Base-by-base conservation (phyloP, 2,888 invertebrate genomes). In the Hirtodrosophila alboralis region DNA sequence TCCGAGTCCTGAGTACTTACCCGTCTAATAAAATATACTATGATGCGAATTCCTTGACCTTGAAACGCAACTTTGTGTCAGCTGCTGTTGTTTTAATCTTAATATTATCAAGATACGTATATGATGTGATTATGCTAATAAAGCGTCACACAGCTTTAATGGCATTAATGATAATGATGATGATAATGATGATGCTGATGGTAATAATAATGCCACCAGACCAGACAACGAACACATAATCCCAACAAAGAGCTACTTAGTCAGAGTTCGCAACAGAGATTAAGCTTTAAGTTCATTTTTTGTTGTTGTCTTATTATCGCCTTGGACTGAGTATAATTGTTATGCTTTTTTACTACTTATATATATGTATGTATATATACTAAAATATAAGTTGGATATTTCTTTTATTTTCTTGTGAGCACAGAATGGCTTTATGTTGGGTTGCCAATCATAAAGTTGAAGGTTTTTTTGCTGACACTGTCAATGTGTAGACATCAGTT, bases 121-220 rank as follows among this genome's bases (percentile, higher is more conserved):
- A 38, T 44, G 31, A 47, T 63, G 54, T 31, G 63, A 68, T 68
- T 69, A 68, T 68, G 63, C 26, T 69, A 69, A 69, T 63, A 48
- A 28, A 49, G 8, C 14, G 49, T 16, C 37, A 5, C 10, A 30
- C n/a, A 30, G 45, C 51, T 47, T 48, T 54, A 56, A 28, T 45
- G 40, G 30, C 14, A 13, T 21, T 44, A 36, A 45, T 59, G 30
- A 16, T 13, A 10, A 21, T 44, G 27, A 13, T 30, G 30, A 34
- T 30, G 16, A 54, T 48, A 48, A 34, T 27, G 41, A 26, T 31
- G 23, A 31, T 41, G 27, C 41, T 37, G 18, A 37, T 23, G 53
- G 36, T 34, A 45, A n/a, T 23, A 23, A 7, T 23, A 23, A 23
- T 6, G 23, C 18, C 31, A 30, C 3, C 23, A 13, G 23, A 14